A percentile compares a stretch with the other conserved stretches of the same genome.
Conservation (phyloP, 2,113 vertebrate genomes). For the Thermophis baileyi region DNA sequence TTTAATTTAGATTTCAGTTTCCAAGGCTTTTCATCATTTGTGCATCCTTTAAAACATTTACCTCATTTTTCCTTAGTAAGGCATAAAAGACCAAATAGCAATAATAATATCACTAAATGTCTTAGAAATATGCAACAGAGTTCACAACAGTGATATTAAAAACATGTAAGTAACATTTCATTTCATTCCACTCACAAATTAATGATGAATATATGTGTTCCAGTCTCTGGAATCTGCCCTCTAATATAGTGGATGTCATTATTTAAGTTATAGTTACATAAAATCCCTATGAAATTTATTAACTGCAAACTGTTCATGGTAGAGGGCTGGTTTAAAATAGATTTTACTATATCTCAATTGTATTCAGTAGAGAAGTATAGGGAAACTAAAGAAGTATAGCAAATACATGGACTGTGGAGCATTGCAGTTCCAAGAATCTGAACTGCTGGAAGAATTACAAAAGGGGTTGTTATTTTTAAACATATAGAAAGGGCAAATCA, state of each 20-base stretch:
- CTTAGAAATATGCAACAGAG: background rate
- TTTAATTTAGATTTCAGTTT: background rate
- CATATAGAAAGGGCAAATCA: background rate
- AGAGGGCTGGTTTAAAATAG: background rate
- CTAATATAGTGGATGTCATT: background rate
- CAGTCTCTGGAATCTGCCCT: background rate
- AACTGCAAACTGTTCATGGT: background rate
- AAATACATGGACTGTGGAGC: background rate
- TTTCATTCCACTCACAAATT: background rate
- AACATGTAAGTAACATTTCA: background rate
- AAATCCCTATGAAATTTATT: background rate
- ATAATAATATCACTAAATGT: background rate
- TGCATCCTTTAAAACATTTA: background rate
- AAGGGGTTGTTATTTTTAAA: constrained; percentile 24
- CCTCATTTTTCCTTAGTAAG: background rate
- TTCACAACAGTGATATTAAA: background rate
- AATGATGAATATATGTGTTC: background rate
- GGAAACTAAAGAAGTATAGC: constrained; percentile 7
- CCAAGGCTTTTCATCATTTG: background rate
- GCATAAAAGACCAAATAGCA: background rate
- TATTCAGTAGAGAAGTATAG: background rate
- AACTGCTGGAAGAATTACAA: background rate
- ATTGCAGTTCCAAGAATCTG: constrained; percentile 10
- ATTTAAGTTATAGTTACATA: background rate
- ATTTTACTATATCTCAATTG: background rate